These are phyloP conservation scores for Hystrix brachyura DNA, from an alignment of 2,113 vertebrate species.

Conservation along the genomic window DNA sequence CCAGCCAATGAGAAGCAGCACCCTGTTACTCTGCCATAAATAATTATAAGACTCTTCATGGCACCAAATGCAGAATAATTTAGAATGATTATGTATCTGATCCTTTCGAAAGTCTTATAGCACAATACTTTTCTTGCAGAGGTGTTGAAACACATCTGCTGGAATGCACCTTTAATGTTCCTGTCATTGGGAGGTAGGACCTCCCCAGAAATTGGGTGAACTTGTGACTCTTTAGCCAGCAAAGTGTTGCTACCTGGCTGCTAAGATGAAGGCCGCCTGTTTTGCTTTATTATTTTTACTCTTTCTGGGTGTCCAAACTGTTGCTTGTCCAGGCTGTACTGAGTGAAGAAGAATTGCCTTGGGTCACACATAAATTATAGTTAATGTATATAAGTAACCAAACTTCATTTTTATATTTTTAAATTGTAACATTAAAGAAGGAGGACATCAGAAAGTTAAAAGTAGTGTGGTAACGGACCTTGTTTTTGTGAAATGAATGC, in stretches of 20 bases:
- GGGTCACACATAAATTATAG: not conserved
- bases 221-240: not conserved
- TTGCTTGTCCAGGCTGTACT: not conserved
- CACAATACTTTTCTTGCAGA: not conserved
- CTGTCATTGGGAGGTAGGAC: not conserved
- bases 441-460: not conserved
- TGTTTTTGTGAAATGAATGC: not conserved
- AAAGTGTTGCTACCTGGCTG: not conserved
- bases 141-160: not conserved
- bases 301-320: not conserved
- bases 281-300: not conserved
- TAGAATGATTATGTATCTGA: not conserved
- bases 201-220: not conserved
- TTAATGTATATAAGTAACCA: not conserved
- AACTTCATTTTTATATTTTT: not conserved
- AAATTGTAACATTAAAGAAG: not conserved
- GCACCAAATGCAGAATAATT: not conserved
- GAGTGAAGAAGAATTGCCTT: not conserved
- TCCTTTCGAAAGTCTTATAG: not conserved
- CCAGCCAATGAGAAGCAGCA: not conserved
- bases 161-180: not conserved
- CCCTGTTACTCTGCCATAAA: not conserved
- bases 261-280: not conserved
- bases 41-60: constrained; percentile 8
- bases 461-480: not conserved